Percentiles rank a stretch among this genome's conserved stretches.
phyloP scores from a whole-genome alignment of 2,113 vertebrate species.

The Brachionichthys hirsutus region DNA sequence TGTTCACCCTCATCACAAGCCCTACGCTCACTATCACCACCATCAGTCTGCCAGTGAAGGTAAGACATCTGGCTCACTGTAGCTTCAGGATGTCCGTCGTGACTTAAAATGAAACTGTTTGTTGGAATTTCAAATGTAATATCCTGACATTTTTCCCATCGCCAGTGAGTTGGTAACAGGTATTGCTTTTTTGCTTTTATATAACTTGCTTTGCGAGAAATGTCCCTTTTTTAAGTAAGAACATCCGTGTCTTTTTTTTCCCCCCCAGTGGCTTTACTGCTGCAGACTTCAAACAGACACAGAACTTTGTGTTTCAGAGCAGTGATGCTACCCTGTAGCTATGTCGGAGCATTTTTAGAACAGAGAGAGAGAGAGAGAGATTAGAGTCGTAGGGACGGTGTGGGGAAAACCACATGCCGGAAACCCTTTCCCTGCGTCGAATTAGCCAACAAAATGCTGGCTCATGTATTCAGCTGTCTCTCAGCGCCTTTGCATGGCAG shows the following conservation, averaged over 20 bases:
- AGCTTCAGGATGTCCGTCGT: conserved; percentile 37
- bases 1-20: conserved; percentile 79
- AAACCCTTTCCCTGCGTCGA: conserved; percentile 53
- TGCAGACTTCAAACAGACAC: conserved; percentile 49
- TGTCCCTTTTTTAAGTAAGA: conserved; percentile 9
- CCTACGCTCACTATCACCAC: conserved; percentile 79
- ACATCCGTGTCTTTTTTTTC: conserved; percentile 13
- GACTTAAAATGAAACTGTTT: conserved; percentile 18
- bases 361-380: conserved; percentile 6
- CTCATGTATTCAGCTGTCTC: conserved; percentile 57
- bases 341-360: conserved; percentile 50
- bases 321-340: conserved; percentile 34
- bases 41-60: conserved; percentile 80
- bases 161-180: conserved; percentile 27
- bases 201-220: conserved; percentile 8
- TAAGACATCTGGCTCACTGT: conserved; percentile 39
- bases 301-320: conserved; percentile 30
- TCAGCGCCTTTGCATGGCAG: conserved; percentile 45
- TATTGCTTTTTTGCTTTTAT: not conserved
- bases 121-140: conserved; percentile 29
- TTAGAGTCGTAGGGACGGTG: conserved; percentile 48
- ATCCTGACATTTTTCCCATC: conserved; percentile 19
- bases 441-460: conserved; percentile 66
- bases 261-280: conserved; percentile 34
- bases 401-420: conserved; percentile 57